Evolutionary conservation across 2,113 vertebrate genomes (phyloP), one percentile per base, ranked within the genome.

Genomic region (Butorides virescens): DNA sequence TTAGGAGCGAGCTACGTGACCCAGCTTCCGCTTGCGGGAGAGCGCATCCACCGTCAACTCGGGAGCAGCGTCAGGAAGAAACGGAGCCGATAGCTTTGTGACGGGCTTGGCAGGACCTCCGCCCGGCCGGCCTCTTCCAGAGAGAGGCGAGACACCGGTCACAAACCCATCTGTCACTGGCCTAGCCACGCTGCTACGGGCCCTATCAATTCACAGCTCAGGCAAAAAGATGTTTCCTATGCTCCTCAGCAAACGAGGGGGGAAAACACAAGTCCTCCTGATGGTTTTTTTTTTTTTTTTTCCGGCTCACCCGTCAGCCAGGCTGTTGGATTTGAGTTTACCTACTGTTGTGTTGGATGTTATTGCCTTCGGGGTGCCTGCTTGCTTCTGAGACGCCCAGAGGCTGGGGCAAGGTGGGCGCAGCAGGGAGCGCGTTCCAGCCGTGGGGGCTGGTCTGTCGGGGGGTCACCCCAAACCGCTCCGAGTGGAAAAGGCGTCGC

Each of bases 21-120:
- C 70, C 36, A 18, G 77, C 73, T 78, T 58, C 95, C 47, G 26
- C 84, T 96, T 97, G 98, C 98, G 98, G 98, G 97, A 98, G 96
- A 97, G 93, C 97, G 97, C 98, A 98, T 98, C 98, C 81, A 73
- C 82, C 72, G 71, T 75, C 86, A 85, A 52, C 52, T 0, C 8
- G 49, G 52, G 46, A 67, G 93, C 95, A 34, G 88, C 30, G 70
- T 90, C 92, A 2, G 44, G 53, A 82, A 76, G 37, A 25, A 71
- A 82, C 4, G 4, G 73, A 95, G 84, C 85, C 90, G 84, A 90
- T n/a, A 53, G 73, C 12, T 94, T 66, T 94, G 77, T 74, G 86
- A 90, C 4, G 2, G 6, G 7, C 46, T 46, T 26, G 50, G 37
- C 42, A 61, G 74, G 53, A 56, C 12, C 29, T 88, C 65, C 32